phyloP scores from a whole-genome alignment of 2,113 vertebrate genomes.

The Heteronetta atricapilla region DNA sequence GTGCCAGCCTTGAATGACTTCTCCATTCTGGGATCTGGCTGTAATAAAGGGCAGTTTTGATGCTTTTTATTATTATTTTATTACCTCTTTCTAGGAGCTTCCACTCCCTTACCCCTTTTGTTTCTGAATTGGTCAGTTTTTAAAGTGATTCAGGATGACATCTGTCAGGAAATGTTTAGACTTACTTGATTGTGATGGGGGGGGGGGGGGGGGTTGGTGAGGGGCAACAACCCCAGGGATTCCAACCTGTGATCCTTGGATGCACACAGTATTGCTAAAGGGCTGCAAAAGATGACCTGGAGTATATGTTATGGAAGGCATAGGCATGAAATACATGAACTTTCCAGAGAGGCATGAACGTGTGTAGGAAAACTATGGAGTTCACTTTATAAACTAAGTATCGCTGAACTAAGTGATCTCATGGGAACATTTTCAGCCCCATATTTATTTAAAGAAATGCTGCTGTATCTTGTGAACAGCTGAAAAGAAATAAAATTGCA shows the following conservation, averaged over 20 bases:
- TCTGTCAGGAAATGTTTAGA: not conserved
- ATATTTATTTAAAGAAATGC: not conserved
- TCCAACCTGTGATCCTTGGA: not conserved
- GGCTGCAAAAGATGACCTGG: not conserved
- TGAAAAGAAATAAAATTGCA: not conserved
- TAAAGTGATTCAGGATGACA: not conserved
- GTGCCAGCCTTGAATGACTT: slow-evolving; percentile 12
- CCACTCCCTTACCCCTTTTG: not conserved
- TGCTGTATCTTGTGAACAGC: not conserved
- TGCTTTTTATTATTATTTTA: not conserved
- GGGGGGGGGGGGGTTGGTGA: rapidly evolving
- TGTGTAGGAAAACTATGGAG: not conserved
- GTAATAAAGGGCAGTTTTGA: not conserved
- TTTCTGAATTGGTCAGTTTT: not conserved
- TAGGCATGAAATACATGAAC: not conserved
- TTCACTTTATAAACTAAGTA: not conserved
- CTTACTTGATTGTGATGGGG: not conserved
- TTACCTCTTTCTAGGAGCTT: not conserved
- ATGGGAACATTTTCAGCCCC: not conserved
- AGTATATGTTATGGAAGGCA: not conserved
- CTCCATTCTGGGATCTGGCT: not conserved
- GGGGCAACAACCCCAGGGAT: rapidly evolving
- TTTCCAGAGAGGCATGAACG: not conserved
- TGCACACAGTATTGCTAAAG: not conserved
- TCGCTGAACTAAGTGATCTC: not conserved